Conservation (phyloP, 2,113 vertebrate species). For the Brachyistius frenatus region DNA sequence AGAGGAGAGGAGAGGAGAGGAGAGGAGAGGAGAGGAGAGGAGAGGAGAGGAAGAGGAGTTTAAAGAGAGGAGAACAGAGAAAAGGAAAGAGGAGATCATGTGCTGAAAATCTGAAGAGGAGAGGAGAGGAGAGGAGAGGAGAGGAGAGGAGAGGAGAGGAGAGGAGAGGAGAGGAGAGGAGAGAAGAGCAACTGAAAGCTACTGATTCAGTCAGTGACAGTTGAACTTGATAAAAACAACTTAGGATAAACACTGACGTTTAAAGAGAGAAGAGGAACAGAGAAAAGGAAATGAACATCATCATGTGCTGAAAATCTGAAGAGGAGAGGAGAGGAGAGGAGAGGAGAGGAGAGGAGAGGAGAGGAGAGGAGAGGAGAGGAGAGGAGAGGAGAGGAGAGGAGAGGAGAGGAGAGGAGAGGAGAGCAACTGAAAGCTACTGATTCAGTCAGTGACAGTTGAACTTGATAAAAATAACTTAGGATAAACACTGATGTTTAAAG, state of each 20-base stretch:
- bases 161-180: not conserved
- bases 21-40: not conserved
- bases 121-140: constrained; percentile 3
- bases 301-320: not conserved
- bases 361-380: constrained; percentile 8
- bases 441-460: too few species aligned
- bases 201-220: too few species aligned
- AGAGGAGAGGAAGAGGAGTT: too few species aligned
- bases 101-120: constrained; percentile 4
- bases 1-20: constrained; percentile 9
- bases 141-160: constrained; percentile 4
- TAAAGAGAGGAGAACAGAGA: not conserved
- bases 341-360: not conserved
- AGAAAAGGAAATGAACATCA: not conserved
- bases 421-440: too few species aligned
- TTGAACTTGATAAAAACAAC: too few species aligned
- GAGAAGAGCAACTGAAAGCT: not conserved
- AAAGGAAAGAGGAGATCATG: too few species aligned
- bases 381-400: not conserved
- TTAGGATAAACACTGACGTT: too few species aligned
- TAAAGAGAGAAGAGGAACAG: not conserved
- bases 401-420: not conserved
- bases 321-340: not conserved
- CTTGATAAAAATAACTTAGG: too few species aligned
- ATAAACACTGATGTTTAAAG: too few species aligned